Base-by-base conservation (phyloP, 2,797 vertebrate species). In the Vipera latastei region DNA sequence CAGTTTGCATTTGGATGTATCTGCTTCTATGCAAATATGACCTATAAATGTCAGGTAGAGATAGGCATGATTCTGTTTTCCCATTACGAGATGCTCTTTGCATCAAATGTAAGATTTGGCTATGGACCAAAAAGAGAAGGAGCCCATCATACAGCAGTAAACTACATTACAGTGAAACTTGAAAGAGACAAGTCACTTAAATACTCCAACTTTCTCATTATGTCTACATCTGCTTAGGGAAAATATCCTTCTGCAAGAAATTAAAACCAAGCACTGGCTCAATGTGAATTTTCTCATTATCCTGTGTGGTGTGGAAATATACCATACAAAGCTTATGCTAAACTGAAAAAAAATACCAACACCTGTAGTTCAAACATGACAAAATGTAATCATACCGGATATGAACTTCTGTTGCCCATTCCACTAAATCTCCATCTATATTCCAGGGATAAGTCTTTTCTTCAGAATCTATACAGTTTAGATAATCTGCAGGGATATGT, bases 341-440 rank as follows among this genome's bases (percentile, higher is more conserved):
- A 78, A 38, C 78, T 57, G 32, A 88, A 8, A 88, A 22, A 44
- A 88, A 60, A n/a, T 44, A n/a, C 14, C 55, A 18, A 25, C 48
- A 85, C 11, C 86, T 48, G 60, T 32, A 86, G 25, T 18, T 91
- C 14, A 26, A 28, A 60, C 11, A n/a, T 53, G 13, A 69, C 32
- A 55, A 32, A 12, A 61, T 22, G 59, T 88, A 25, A 51, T 92
- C 96, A 96, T 97, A 99, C 98, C 98, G 98, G 94, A 99, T 61
- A 0, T 98, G 97, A 92, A 99, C 97, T 94, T 99, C 98, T 16
- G 98, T 98, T 6, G 98, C 85, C 9, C 97, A 98, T 96, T 98
- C 98, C 96, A 99, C 96, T 96, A 99, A 98, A 95, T 99, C 98
- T 65, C 99, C 99, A 26, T 99, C 99, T 48, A 99, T 98, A 96